These are phyloP conservation scores for Leptinotarsa texana DNA, from an alignment of 1,140 invertebrate genomes.

Conservation along the genomic window DNA sequence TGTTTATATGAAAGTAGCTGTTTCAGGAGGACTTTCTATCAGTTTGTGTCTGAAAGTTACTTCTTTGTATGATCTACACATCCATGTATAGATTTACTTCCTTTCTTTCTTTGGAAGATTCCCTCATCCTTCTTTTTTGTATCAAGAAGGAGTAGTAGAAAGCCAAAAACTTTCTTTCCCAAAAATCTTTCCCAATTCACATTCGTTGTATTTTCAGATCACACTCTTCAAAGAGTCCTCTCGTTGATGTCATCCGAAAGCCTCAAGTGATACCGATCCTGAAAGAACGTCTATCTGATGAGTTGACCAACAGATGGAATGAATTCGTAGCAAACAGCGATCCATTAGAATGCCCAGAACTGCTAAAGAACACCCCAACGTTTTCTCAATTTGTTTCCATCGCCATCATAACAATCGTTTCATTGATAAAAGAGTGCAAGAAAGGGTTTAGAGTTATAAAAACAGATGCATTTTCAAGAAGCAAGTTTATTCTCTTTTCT, in stretches of 20 bases:
- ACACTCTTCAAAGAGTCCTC: conserved; percentile 55
- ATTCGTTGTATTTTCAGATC: conserved; percentile 8
- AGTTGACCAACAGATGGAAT: conserved; percentile 76
- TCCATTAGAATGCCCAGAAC: conserved; percentile 70
- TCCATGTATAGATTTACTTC: too few relatives aligned
- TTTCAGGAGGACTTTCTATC: too few relatives aligned
- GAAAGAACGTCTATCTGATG: conserved; percentile 68
- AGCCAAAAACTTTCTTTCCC: too few relatives aligned
- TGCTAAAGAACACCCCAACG: conserved; percentile 64
- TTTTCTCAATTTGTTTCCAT: conserved; percentile 65
- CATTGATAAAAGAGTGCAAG: conserved; percentile 62
- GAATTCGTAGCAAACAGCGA: conserved; percentile 78
- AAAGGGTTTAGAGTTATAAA: conserved; percentile 53
- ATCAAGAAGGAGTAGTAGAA: too few relatives aligned
- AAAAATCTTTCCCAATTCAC: too few relatives aligned
- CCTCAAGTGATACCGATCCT: conserved; percentile 69
- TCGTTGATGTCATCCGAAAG: conserved; percentile 63
- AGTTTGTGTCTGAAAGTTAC: too few relatives aligned
- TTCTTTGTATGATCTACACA: too few relatives aligned
- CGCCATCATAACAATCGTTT: conserved; percentile 62
- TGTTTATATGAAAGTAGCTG: too few relatives aligned
- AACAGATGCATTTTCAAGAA: conserved; percentile 45
- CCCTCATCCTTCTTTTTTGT: too few relatives aligned
- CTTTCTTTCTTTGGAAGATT: too few relatives aligned
- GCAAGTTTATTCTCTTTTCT: conserved; percentile 52